Evolutionary conservation across 2,888 invertebrate species (phyloP).

Genomic region (Agrilus biguttatus): DNA sequence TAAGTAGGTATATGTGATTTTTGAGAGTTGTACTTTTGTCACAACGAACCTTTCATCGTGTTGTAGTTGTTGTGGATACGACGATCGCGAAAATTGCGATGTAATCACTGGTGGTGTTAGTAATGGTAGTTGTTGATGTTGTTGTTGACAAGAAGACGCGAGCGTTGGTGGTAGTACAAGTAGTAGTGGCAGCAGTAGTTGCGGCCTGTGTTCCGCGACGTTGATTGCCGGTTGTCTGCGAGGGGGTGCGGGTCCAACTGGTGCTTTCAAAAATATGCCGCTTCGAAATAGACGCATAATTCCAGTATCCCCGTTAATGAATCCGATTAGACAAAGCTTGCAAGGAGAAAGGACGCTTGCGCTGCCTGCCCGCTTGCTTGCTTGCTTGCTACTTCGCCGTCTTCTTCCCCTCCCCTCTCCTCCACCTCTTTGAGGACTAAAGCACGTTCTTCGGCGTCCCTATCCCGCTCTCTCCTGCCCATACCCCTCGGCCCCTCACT

Average conservation of each 20-base stretch:
- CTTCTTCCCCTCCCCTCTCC: slow-evolving; percentile 13
- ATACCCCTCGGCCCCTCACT: no score
- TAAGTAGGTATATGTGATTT: no score
- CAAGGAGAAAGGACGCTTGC: slow-evolving; percentile 33
- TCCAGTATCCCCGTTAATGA: slow-evolving; percentile 42
- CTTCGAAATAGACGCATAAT: slow-evolving; percentile 39
- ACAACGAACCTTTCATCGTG: no score
- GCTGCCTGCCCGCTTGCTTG: slow-evolving; percentile 16
- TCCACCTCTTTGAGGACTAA: slow-evolving; percentile 7
- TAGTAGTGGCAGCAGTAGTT: no score
- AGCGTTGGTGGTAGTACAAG: no score
- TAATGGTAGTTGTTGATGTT: background rate
- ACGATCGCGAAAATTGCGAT: no score
- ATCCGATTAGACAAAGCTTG: slow-evolving; percentile 42
- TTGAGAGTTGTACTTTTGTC: no score
- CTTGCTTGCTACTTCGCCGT: slow-evolving; percentile 10
- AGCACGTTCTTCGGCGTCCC: slow-evolving; percentile 15
- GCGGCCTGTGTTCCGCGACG: no score
- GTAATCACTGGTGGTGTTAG: no score
- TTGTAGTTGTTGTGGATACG: no score
- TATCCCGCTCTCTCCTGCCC: slow-evolving; percentile 10
- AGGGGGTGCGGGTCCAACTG: slow-evolving; percentile 29
- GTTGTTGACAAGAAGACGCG: background rate
- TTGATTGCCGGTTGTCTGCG: slow-evolving; percentile 18
- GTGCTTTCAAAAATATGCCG: slow-evolving; percentile 36